Percentiles rank a stretch among this genome's conserved stretches.
phyloP scores from a whole-genome alignment of 2,888 invertebrate genomes.

The Caenorhabditis macrosperma region DNA sequence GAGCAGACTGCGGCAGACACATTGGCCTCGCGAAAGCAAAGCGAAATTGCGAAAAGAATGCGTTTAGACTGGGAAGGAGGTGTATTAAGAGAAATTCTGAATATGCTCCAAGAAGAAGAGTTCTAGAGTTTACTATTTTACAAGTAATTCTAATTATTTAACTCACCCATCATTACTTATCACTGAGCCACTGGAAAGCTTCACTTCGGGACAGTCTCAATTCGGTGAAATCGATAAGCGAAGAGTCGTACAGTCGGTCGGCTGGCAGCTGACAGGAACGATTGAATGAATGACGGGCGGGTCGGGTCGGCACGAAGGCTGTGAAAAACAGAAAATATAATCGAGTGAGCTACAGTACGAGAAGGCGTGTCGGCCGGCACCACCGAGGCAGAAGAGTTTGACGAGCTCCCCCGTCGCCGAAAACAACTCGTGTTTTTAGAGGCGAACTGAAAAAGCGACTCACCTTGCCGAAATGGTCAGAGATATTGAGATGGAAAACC shows the following conservation, averaged over 20 bases:
- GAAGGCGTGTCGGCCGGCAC: neutral
- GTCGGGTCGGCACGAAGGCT: neutral
- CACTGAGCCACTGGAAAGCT: no score
- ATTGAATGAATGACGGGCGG: constrained; percentile 2
- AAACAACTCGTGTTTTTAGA: neutral
- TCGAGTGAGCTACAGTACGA: neutral
- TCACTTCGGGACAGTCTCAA: neutral
- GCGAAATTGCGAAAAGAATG: neutral
- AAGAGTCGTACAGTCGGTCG: neutral
- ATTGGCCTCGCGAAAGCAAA: neutral
- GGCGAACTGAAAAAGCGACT: neutral
- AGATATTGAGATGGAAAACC: neutral
- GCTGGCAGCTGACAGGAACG: neutral
- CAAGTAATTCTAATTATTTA: neutral
- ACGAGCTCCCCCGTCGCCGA: neutral
- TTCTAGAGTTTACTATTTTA: no score
- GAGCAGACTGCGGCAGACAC: neutral
- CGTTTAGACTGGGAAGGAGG: no score
- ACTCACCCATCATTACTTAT: neutral
- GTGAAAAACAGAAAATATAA: neutral
- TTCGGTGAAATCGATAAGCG: neutral
- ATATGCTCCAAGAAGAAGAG: no score
- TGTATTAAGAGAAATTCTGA: no score
- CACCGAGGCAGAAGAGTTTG: neutral
- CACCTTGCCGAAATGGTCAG: neutral